phyloP scores from a whole-genome alignment of 2,113 vertebrate species.

The Leuciscus idus region DNA sequence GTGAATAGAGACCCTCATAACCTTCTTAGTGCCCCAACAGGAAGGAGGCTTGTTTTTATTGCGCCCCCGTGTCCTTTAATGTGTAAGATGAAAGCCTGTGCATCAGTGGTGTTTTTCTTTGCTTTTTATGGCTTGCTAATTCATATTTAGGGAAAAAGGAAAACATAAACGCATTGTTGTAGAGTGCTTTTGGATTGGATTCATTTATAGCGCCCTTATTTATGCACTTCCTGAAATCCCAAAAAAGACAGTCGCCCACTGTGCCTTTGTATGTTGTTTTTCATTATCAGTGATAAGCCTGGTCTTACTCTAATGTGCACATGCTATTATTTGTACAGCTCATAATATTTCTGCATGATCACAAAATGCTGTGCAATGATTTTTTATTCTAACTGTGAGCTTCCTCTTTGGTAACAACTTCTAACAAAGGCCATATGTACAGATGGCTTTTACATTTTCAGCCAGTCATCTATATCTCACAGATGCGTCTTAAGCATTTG shows the following conservation, averaged over 20 bases:
- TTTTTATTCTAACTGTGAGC: constrained; percentile 21
- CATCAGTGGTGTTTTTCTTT: constrained; percentile 62
- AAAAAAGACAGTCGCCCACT: constrained; percentile 25
- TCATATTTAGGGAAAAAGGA: constrained; percentile 56
- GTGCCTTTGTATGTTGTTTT: constrained; percentile 17
- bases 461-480: constrained; percentile 10
- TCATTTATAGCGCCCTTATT: constrained; percentile 52
- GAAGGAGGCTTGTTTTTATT: constrained; percentile 69
- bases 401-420: constrained; percentile 11
- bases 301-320: constrained; percentile 2
- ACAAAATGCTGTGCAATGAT: background rate
- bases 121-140: constrained; percentile 66
- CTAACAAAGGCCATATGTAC: constrained; percentile 9
- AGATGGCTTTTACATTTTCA: constrained; percentile 35
- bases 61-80: constrained; percentile 66
- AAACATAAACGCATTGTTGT: constrained; percentile 51
- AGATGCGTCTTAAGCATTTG: constrained; percentile 17
- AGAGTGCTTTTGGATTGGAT: constrained; percentile 35
- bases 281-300: constrained; percentile 16
- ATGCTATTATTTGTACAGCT: constrained; percentile 11
- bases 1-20: background rate
- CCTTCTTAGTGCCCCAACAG: constrained; percentile 36
- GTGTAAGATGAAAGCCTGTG: constrained; percentile 66
- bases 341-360: background rate
- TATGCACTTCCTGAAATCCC: constrained; percentile 51